Conservation (phyloP, 2,888 invertebrate genomes). For the Phortica magna region DNA sequence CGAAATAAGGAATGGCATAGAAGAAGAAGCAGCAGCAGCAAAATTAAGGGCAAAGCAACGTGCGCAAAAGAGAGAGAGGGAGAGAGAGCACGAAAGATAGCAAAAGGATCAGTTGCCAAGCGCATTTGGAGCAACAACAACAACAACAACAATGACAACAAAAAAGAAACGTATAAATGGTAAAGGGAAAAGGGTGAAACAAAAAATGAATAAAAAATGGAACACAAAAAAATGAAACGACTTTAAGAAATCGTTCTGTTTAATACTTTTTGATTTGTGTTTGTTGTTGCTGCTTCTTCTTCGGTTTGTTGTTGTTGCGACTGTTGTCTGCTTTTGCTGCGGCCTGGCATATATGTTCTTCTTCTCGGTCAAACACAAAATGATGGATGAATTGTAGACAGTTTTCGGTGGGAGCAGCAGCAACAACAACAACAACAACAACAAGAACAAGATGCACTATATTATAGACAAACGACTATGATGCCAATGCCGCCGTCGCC, state of each 20-base stretch:
- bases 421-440: conserved; percentile 8
- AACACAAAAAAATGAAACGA: conserved; percentile 36
- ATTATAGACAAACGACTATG: conserved; percentile 2
- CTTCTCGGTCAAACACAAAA: conserved; percentile 32
- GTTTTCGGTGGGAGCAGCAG: conserved; percentile 36
- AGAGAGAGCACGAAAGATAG: conserved; percentile 63
- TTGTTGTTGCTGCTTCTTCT: neutral
- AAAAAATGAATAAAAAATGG: conserved; percentile 8
- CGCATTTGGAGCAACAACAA: conserved; percentile 30
- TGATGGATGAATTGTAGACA: conserved; percentile 73
- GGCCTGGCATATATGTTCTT: no score
- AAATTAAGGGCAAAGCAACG: no score
- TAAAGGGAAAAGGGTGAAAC: conserved; percentile 21
- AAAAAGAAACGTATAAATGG: neutral
- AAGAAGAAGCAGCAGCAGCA: conserved; percentile 20
- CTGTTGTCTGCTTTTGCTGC: conserved; percentile 50
- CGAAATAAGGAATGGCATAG: conserved; percentile 34
- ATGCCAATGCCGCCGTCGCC: neutral
- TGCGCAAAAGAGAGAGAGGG: neutral
- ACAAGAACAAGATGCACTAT: no score
- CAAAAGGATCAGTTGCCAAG: conserved; percentile 48
- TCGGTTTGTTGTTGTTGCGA: conserved; percentile 14
- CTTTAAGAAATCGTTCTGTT: conserved; percentile 28
- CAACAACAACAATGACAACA: no score
- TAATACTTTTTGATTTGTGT: neutral